Conservation (phyloP, 2,113 vertebrate genomes). For the Protomyctophum bolini region DNA sequence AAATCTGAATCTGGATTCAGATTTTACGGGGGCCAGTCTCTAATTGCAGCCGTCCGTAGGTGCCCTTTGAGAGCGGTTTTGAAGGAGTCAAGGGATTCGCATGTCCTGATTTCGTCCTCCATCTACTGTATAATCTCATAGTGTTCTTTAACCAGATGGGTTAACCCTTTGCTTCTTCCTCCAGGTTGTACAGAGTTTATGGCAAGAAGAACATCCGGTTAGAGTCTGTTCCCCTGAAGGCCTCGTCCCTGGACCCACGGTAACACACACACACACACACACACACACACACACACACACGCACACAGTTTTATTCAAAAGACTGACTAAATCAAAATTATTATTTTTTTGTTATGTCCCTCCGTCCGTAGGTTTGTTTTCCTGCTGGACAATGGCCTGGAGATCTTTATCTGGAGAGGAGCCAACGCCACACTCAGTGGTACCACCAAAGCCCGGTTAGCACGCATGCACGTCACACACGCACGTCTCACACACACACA, state of each 20-base stretch:
- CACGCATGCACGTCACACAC: background rate
- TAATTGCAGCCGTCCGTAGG: too few species aligned
- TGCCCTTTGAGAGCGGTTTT: too few species aligned
- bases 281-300: background rate
- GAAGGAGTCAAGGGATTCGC: too few species aligned
- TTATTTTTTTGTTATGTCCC: slow-evolving; percentile 1
- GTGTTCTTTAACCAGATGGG: background rate
- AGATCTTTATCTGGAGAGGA: slow-evolving; percentile 92
- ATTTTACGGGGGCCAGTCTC: too few species aligned
- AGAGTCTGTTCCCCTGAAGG: slow-evolving; percentile 90
- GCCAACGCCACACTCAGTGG: slow-evolving; percentile 87
- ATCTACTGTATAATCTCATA: too few species aligned
- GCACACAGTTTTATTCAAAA: background rate
- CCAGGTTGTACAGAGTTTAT: slow-evolving; percentile 93
- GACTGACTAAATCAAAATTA: background rate
- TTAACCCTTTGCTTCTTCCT: slow-evolving; percentile 1
- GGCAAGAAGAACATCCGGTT: slow-evolving; percentile 94
- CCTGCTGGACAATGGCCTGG: slow-evolving; percentile 87
- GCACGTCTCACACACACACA: background rate
- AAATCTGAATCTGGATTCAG: too few species aligned
- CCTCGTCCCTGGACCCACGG: slow-evolving; percentile 90
- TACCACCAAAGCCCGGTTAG: slow-evolving; percentile 95
- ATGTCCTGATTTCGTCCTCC: too few species aligned
- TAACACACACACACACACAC: slow-evolving; percentile 50
- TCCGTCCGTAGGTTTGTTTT: slow-evolving; percentile 86